Evolutionary conservation across 2,888 invertebrate species (phyloP), one percentile per base, ranked within the genome.

Genomic region (Dicyrtoma fusca): DNA sequence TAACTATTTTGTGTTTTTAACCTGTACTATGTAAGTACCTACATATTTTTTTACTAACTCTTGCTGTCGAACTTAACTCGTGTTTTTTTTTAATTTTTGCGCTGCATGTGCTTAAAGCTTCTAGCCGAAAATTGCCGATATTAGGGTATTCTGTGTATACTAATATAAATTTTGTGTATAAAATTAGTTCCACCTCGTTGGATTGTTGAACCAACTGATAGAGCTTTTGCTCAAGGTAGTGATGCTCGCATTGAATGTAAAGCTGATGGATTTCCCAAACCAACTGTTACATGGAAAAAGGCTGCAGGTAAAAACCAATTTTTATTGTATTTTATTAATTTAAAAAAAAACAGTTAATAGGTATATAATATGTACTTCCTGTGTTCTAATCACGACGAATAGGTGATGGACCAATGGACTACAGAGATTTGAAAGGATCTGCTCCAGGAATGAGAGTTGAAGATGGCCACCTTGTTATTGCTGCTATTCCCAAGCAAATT

Each of bases 241-340:
- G 93, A 94, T 85, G 94, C 94, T 80, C 91, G 93, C 84, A 92
- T 95, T 82, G 95, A 95, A 88, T 95, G 95, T 85, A 95, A 95
- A 87, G 94, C 95, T 84, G 95, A 95, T 86, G 95, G 95, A 82
- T 95, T 95, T 87, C 95, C 95, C 76, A 93, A 92, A 87, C 95
- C 95, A 79, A 90, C 92, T 83, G 93, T 95, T 62, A 93, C 94
- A 81, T 95, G 95, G 95, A 95, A 95, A 86, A 91, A 92, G 88
- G 95, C 95, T 83, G 92, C 94, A 87, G 95, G 95, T 94, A 87
- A 83, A 84, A 79, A 11, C 47, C 34, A 34, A 5, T 34, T 34
- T 34, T 34, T 34, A 34, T 34, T 34, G 8, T 62, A 42, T 25
- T 19, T 51, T 59, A 44, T 45, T n/a, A n/a, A n/a, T n/a, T n/a